Base-by-base conservation (phyloP, 2,797 vertebrate species). In the Trematomus bernacchii region DNA sequence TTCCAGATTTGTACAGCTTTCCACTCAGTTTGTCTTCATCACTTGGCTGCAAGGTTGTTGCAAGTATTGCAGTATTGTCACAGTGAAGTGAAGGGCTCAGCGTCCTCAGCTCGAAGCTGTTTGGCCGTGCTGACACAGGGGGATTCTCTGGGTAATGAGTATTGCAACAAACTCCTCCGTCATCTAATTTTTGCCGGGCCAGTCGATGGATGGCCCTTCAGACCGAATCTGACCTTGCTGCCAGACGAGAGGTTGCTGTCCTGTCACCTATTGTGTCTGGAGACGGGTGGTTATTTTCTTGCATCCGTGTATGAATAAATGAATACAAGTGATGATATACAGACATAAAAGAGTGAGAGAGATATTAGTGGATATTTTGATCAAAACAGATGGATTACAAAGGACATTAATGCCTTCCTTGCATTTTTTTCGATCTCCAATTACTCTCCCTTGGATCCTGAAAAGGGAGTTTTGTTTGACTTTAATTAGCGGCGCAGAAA, bases 401-500 rank as follows among this genome's bases (percentile, higher is more conserved):
- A 78, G 58, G 79, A 82, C 57, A 82, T 83, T 73, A 78, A 70
- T 85, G 85, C 80, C 57, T 76, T 75, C 63, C 68, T 78, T 80
- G 80, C 75, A 71, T 33, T 85, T 79, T 73, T 61, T 3, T 2
- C 7, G 16, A 55, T 47, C 71, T 64, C 37, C 10, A 19, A 72
- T 81, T 77, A 52, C 67, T 76, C 79, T 74, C 77, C 73, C 27
- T 47, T 78, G 67, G 83, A 76, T 83, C 61, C 59, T 65, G 65
- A 89, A 89, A 83, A 42, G 42, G 83, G 83, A 86, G 76, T 85
- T 93, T 87, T 89, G 87, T 91, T 91, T 89, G 84, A 87, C 85
- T 91, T 90, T 91, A 92, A 93, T 93, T 92, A 91, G 89, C 81
- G 58, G 71, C 23, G 7, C 50, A 73, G 79, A 81, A 77, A 61